phyloP scores from a whole-genome alignment of 2,888 invertebrate species.

The Dolichopus griseipennis region DNA sequence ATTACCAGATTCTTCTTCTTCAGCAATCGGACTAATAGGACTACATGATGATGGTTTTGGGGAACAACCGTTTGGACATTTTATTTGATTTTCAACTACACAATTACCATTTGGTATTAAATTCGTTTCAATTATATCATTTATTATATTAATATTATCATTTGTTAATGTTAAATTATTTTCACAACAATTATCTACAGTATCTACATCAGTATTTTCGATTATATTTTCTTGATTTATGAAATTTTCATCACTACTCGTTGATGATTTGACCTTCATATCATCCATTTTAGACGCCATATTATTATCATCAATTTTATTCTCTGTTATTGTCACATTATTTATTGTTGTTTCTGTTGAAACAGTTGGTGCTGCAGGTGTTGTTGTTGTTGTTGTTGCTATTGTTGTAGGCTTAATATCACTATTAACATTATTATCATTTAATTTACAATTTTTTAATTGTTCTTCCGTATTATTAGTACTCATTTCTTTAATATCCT shows the following conservation, averaged over 20 bases:
- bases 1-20: slow-evolving; percentile 2
- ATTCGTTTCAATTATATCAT: not conserved
- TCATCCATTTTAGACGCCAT: slow-evolving; percentile 4
- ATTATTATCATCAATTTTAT: not conserved
- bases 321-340: not conserved
- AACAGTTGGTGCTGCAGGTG: too few relatives aligned
- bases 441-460: not conserved
- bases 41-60: not conserved
- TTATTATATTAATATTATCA: not conserved
- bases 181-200: not conserved
- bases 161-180: not conserved
- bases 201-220: not conserved
- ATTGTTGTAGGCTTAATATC: too few relatives aligned
- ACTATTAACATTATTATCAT: not conserved
- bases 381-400: too few relatives aligned
- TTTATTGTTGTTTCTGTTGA: not conserved
- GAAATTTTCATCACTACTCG: not conserved
- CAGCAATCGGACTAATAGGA: slow-evolving; percentile 8
- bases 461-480: not conserved
- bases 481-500: not conserved
- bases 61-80: not conserved
- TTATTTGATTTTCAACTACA: slow-evolving; percentile 7
- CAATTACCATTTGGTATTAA: slow-evolving; percentile 7
- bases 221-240: not conserved
- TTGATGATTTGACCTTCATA: not conserved